phyloP scores from a whole-genome alignment of 2,797 vertebrate species.

The Dallia pectoralis region DNA sequence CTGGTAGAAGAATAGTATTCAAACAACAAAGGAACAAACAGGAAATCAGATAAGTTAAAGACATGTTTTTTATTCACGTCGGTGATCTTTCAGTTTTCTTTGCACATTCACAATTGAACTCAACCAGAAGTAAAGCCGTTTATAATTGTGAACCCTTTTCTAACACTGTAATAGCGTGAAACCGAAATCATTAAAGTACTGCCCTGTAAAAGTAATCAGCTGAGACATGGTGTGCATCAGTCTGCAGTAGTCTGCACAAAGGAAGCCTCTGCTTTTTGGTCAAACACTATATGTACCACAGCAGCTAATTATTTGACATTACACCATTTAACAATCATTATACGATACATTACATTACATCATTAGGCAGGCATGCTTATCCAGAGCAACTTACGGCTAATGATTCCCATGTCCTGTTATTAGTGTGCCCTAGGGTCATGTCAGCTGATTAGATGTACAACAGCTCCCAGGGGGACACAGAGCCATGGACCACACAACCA shows the following conservation, averaged over 20 bases:
- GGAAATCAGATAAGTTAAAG: background rate
- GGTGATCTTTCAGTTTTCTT: background rate
- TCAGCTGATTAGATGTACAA: constrained; percentile 34
- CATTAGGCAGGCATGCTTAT: too few species aligned
- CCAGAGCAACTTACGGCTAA: background rate
- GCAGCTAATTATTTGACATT: background rate
- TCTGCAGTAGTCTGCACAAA: background rate
- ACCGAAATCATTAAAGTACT: constrained; percentile 1
- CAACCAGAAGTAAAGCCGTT: background rate
- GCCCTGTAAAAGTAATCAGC: background rate
- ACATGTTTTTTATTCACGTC: background rate
- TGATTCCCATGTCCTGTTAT: constrained; percentile 18
- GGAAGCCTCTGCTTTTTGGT: background rate
- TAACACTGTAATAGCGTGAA: background rate
- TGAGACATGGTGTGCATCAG: background rate
- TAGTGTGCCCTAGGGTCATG: constrained; percentile 16
- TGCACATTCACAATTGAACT: background rate
- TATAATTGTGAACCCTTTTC: background rate
- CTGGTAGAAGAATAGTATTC: constrained; percentile 7
- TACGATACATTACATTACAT: too few species aligned
- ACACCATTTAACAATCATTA: too few species aligned
- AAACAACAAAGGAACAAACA: background rate
- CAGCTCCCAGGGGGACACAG: constrained; percentile 34
- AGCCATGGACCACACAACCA: constrained; percentile 44
- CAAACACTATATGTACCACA: background rate